Percentiles rank a stretch among this genome's conserved stretches.
These are phyloP conservation scores for Lysandra bellargus DNA, from an alignment of 2,888 invertebrate genomes.

Conservation along the genomic window DNA sequence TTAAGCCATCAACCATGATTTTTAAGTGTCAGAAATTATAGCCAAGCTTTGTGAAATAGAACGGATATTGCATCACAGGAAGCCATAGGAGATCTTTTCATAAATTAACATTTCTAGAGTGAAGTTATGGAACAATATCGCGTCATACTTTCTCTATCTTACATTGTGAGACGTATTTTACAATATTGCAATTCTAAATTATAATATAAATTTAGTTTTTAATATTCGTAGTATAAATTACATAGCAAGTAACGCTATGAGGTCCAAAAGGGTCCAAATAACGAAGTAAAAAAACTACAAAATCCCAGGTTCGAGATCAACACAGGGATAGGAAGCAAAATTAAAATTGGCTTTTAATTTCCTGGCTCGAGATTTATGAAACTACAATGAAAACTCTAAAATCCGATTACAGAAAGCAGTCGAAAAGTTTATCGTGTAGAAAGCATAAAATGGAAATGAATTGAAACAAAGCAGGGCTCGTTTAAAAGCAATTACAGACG, in stretches of 20 bases:
- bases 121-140: too few relatives aligned
- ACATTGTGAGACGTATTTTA: too few relatives aligned
- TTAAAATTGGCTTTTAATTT: slow-evolving; percentile 19
- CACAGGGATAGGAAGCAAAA: background rate
- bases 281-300: background rate
- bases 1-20: background rate
- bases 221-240: too few relatives aligned
- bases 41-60: too few relatives aligned
- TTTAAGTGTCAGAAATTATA: too few relatives aligned
- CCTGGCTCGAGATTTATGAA: slow-evolving; percentile 5
- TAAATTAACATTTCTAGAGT: too few relatives aligned
- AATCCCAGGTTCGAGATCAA: background rate
- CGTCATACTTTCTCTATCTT: too few relatives aligned
- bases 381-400: slow-evolving; percentile 15
- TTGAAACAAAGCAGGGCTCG: slow-evolving; percentile 30
- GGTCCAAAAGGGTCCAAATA: background rate
- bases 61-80: too few relatives aligned
- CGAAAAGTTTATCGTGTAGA: slow-evolving; percentile 28
- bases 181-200: background rate
- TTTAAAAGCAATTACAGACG: slow-evolving; percentile 26
- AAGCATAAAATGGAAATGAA: slow-evolving; percentile 31
- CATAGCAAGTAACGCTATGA: background rate
- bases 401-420: slow-evolving; percentile 18
- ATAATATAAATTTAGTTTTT: too few relatives aligned
- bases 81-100: too few relatives aligned